phyloP scores from a whole-genome alignment of 30 jellyfish, hydroid and myxozoan genomes.

The Haliclystus octoradiatus region DNA sequence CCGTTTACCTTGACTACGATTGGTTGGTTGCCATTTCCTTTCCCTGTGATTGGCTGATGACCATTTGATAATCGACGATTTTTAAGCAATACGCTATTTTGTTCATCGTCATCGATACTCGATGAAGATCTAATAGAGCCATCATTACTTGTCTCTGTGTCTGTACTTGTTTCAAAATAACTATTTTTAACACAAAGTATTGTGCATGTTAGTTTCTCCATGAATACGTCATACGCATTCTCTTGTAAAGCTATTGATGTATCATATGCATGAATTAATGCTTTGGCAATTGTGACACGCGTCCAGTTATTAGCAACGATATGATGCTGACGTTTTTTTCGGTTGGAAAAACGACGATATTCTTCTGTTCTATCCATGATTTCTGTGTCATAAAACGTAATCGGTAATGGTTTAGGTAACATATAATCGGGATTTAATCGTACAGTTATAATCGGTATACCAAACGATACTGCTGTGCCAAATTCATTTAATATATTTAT shows the following conservation, averaged over 20 bases:
- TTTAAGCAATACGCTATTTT: no score
- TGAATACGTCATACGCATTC: neutral
- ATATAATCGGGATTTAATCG: conserved; percentile 31
- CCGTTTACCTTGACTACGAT: no score
- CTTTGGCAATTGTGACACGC: neutral
- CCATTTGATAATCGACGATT: no score
- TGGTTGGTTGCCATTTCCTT: no score
- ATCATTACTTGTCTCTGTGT: no score
- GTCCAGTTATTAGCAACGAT: neutral
- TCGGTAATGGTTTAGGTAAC: conserved; percentile 49
- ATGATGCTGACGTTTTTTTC: neutral
- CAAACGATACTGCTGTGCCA: conserved; percentile 80
- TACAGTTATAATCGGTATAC: conserved; percentile 64
- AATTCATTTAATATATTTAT: conserved; percentile 57
- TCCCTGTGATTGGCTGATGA: no score
- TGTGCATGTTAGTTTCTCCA: no score
- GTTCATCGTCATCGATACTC: no score
- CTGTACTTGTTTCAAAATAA: no score
- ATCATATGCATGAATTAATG: neutral
- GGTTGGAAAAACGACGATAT: neutral
- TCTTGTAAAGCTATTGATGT: neutral
- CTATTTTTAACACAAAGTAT: no score
- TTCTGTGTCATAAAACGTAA: conserved; percentile 46
- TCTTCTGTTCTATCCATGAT: conserved; percentile 40
- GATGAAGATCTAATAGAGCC: no score